Base-by-base conservation (phyloP, 2,113 vertebrate genomes). In the Leptosomus discolor region DNA sequence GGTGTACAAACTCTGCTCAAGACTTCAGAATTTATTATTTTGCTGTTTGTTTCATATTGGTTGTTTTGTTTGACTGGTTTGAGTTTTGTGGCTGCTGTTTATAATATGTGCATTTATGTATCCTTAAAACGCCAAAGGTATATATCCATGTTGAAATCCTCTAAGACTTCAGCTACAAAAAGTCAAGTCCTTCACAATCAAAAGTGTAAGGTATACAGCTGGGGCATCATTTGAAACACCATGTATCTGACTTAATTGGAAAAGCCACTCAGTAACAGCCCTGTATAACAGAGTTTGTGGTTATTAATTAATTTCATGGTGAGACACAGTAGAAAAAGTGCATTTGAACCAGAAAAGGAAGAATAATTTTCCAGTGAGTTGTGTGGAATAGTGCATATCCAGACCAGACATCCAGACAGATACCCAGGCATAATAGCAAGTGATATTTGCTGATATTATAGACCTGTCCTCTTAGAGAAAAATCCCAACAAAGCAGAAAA, bases 401-500 rank as follows among this genome's bases (percentile, higher is more conserved):
- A 0, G n/a, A 67, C 19, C 19, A 85, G 57, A 58, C 24, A 81
- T 76, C 18, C 63, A 68, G 32, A 16, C 1, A 2, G 22, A 50
- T n/a, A 86, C 6, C 69, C 85, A 76, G 26, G 63, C 70, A 51
- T 34, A 64, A 65, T 1, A 70, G 22, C 6, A 5, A 85, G 22
- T 53, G 48, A 11, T 65, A 64, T 71, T 90, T 92, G 32, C 67
- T 37, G 39, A 60, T 82, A 63, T 21, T 60, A 48, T 8, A 78
- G 56, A 83, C 24, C 17, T 61, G 48, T 43, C 53, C 80, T 34
- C 65, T 84, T 34, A 63, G 56, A 84, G 27, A 83, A 67, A 73
- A 75, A 85, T 81, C 36, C n/a, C 63, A 94, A 29, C 34, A 73
- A 75, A 96, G 91, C 75, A 92, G 71, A 96, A 95, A 92, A 94